These are phyloP conservation scores for Nibea coibor DNA, from an alignment of 2,113 vertebrate genomes.

Conservation along the genomic window DNA sequence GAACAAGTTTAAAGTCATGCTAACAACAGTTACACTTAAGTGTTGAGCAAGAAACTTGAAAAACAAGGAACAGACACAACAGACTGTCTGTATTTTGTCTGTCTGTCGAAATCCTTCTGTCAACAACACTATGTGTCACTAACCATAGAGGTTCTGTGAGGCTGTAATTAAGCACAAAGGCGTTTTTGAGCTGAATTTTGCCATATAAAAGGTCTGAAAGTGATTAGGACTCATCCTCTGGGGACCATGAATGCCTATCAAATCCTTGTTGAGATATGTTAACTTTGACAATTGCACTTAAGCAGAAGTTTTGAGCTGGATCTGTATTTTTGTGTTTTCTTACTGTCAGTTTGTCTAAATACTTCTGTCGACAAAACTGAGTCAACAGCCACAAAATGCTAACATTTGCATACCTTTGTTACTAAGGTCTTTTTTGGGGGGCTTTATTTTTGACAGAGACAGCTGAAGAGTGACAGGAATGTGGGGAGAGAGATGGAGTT, in stretches of 20 bases:
- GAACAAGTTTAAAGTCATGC: not conserved
- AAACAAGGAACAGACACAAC: not conserved
- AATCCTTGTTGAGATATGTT: not conserved
- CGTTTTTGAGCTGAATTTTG: not conserved
- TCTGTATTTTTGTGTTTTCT: too few species aligned
- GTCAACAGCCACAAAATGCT: not conserved
- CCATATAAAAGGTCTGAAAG: too few species aligned
- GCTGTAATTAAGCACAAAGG: not conserved
- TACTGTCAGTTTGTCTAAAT: not conserved
- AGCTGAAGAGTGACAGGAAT: too few species aligned
- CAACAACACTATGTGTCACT: not conserved
- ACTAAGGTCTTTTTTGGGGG: too few species aligned
- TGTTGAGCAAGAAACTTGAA: not conserved
- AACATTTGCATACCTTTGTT: not conserved
- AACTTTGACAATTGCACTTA: too few species aligned
- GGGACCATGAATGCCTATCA: too few species aligned
- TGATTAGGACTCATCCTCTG: too few species aligned
- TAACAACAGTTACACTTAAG: not conserved
- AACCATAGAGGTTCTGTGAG: not conserved
- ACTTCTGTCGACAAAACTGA: not conserved
- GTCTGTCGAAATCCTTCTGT: not conserved
- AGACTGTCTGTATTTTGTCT: not conserved
- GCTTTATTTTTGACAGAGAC: too few species aligned
- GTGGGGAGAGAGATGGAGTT: too few species aligned
- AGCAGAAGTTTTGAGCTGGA: not conserved